Evolutionary conservation across 2,113 vertebrate species (phyloP).

Genomic region (Sebastes fasciatus): DNA sequence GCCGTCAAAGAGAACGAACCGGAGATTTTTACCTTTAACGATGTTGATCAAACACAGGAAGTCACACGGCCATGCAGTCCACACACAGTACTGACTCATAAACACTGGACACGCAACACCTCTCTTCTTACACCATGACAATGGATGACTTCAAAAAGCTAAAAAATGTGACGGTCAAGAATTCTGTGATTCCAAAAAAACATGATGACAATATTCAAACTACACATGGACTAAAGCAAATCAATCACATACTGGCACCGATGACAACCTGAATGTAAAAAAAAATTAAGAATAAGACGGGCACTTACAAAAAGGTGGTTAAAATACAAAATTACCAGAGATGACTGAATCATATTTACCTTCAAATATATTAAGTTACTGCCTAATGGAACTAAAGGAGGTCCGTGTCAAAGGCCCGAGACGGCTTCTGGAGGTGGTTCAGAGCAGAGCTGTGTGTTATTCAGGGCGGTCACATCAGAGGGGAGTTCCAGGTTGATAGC

Average conservation of each 20-base stretch:
- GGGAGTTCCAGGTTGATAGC: background rate
- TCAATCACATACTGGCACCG: background rate
- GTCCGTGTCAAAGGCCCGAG: background rate
- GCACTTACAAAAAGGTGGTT: no score
- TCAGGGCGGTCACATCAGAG: background rate
- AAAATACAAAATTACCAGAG: background rate
- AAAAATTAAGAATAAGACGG: background rate
- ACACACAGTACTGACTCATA: background rate
- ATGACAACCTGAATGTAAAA: background rate
- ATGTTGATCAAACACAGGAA: no score
- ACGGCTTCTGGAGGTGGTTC: background rate
- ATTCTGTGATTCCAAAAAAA: conserved; percentile 8
- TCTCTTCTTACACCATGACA: background rate
- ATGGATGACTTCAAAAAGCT: background rate
- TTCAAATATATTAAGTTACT: background rate
- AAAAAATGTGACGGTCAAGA: background rate
- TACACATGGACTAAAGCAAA: background rate
- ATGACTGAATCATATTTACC: conserved; percentile 8
- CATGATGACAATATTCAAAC: background rate
- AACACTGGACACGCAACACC: background rate
- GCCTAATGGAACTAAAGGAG: background rate
- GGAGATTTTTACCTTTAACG: no score
- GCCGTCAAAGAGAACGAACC: background rate
- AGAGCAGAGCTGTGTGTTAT: background rate
- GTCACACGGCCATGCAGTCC: no score